Evolutionary conservation across 2,888 invertebrate genomes (phyloP).

Genomic region (Pardosa pseudoannulata): DNA sequence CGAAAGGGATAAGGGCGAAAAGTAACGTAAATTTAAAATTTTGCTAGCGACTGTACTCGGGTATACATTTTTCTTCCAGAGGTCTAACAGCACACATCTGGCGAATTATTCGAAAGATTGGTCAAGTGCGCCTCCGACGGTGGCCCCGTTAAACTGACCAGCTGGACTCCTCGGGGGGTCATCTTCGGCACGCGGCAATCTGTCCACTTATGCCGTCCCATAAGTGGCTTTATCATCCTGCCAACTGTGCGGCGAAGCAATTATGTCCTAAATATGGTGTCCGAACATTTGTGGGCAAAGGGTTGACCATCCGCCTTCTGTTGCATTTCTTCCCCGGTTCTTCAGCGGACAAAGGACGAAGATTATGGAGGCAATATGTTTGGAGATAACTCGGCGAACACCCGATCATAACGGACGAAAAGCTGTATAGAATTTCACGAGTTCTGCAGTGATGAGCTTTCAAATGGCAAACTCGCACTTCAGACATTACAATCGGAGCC

Average conservation of each 20-base stretch:
- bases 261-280: neutral
- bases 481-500: too few relatives aligned
- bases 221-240: neutral
- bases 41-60: too few relatives aligned
- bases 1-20: too few relatives aligned
- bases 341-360: too few relatives aligned
- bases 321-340: too few relatives aligned
- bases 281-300: neutral
- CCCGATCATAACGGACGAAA: too few relatives aligned
- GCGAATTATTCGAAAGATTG: neutral
- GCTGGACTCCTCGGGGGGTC: constrained; percentile 58
- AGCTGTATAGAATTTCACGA: too few relatives aligned
- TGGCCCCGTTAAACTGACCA: constrained; percentile 28
- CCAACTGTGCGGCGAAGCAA: neutral
- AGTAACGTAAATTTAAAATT: too few relatives aligned
- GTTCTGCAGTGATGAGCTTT: too few relatives aligned
- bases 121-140: constrained; percentile 1
- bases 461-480: too few relatives aligned
- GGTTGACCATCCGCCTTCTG: neutral
- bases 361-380: too few relatives aligned
- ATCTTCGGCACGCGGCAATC: constrained; percentile 61
- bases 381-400: too few relatives aligned
- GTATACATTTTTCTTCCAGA: neutral
- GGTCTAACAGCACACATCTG: neutral
- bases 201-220: constrained; percentile 32